Base-by-base conservation (phyloP, 2,888 invertebrate genomes). In the Drosophila paramelanica region DNA sequence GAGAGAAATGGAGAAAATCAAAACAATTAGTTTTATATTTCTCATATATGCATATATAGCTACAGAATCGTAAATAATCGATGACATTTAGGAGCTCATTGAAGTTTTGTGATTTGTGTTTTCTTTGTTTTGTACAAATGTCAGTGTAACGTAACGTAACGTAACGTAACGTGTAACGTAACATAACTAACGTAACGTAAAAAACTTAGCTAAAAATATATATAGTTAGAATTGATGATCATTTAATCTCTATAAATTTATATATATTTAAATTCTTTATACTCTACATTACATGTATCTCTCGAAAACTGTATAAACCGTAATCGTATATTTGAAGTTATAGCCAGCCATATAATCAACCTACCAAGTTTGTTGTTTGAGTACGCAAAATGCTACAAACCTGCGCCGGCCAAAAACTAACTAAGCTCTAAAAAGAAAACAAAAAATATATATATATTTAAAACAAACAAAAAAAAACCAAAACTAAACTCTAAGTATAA, bases 321-420 rank as follows among this genome's bases (percentile, higher is more conserved):
- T 81, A 82, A 67, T 77, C 84, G 80, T 82, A 83, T 83, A 75
- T 81, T 84, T 86, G 81, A 84, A 84, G 83, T 77, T 84, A 83
- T 84, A 84, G 87, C 83, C 83, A 84, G 87, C 87, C 79, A 75
- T 79, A 79, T 77, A 79, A 74, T 71, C 77, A 56, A 80, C 71
- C 77, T 77, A 62, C 77, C 74, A 77, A 74, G 80, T 82, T 83
- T 80, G 82, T 85, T 85, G 77, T 79, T 81, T 83, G 79, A 81
- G 79, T 83, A 87, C 84, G 81, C 81, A 84, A 84, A 84, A 88
- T 81, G 90, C 89, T 90, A 90, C 90, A 82, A 82, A 82, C 75
- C 89, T 90, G 90, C 79, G 90, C 90, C 90, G 90, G 90, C 90
- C 90, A 89, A 88, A 85, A 84, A 77, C 82, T 81, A 81, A 72